These are phyloP conservation scores for Deilephila elpenor DNA, from an alignment of 2,888 invertebrate species.

Conservation along the genomic window DNA sequence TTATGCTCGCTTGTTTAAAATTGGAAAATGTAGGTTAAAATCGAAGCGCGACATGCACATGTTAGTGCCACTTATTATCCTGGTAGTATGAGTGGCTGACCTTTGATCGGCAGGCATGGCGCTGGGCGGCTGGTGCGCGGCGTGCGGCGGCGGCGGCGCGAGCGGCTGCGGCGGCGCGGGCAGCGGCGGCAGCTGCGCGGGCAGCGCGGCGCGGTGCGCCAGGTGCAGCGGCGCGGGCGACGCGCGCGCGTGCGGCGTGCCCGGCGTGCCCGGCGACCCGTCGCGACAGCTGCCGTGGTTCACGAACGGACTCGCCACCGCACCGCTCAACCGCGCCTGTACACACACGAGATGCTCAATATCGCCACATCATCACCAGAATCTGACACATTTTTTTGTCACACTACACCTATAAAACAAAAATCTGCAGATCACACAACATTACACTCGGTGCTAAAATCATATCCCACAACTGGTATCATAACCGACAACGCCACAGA, in stretches of 20 bases:
- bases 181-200: slow-evolving; percentile 57
- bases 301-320: slow-evolving; percentile 85
- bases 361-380: too few species aligned
- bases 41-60: too few species aligned
- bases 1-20: too few species aligned
- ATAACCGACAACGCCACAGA: too few species aligned
- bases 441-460: too few species aligned
- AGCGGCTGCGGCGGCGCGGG: slow-evolving; percentile 65
- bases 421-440: too few species aligned
- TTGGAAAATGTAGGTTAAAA: too few species aligned
- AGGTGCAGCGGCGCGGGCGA: slow-evolving; percentile 54
- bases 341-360: slow-evolving; percentile 20
- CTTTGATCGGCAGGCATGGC: slow-evolving; percentile 37
- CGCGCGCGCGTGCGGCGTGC: slow-evolving; percentile 78
- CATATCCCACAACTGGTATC: too few species aligned
- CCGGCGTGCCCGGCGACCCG: slow-evolving; percentile 64
- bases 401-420: too few species aligned
- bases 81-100: background rate
- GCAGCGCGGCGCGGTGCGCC: slow-evolving; percentile 59
- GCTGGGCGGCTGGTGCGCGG: slow-evolving; percentile 74
- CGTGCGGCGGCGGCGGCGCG: slow-evolving; percentile 74
- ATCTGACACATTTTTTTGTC: too few species aligned
- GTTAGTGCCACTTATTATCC: too few species aligned
- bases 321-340: slow-evolving; percentile 60
- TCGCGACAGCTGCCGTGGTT: slow-evolving; percentile 61